phyloP scores from a whole-genome alignment of 2,797 vertebrate species.

The Gymnoscopelus microlampas region DNA sequence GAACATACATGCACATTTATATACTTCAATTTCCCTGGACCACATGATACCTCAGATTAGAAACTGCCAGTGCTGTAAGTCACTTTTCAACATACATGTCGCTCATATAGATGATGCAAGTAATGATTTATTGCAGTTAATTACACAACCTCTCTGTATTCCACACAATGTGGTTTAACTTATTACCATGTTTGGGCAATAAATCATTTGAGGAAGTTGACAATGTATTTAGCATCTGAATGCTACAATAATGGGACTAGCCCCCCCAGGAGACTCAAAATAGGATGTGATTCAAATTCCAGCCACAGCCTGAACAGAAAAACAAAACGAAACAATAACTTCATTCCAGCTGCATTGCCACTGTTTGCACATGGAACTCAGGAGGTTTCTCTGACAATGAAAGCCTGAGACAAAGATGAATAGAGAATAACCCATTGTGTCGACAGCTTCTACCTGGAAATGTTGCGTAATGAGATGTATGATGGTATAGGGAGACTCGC shows the following conservation, averaged over 20 bases:
- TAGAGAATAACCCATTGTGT: conserved; percentile 4
- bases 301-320: conserved; percentile 33
- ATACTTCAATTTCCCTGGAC: conserved; percentile 14
- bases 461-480: conserved; percentile 48
- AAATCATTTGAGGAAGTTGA: conserved; percentile 55
- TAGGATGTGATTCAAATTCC: conserved; percentile 42
- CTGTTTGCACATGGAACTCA: conserved; percentile 15
- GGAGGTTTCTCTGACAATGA: conserved; percentile 16
- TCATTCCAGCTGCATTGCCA: conserved; percentile 20
- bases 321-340: conserved; percentile 27
- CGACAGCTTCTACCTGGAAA: conserved; percentile 2
- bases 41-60: conserved; percentile 7
- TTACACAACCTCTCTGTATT: conserved; percentile 17
- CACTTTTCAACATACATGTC: conserved; percentile 12
- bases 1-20: conserved; percentile 17
- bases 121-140: conserved; percentile 41
- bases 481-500: conserved; percentile 9
- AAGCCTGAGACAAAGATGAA: conserved; percentile 7
- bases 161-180: conserved; percentile 28
- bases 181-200: conserved; percentile 65
- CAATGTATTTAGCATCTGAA: conserved; percentile 56
- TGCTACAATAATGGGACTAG: conserved; percentile 57
- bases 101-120: conserved; percentile 23
- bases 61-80: conserved; percentile 21
- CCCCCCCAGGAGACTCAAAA: conserved; percentile 41